Evolutionary conservation across 1,140 invertebrate species (phyloP).

Genomic region (Drosophila ambigua): DNA sequence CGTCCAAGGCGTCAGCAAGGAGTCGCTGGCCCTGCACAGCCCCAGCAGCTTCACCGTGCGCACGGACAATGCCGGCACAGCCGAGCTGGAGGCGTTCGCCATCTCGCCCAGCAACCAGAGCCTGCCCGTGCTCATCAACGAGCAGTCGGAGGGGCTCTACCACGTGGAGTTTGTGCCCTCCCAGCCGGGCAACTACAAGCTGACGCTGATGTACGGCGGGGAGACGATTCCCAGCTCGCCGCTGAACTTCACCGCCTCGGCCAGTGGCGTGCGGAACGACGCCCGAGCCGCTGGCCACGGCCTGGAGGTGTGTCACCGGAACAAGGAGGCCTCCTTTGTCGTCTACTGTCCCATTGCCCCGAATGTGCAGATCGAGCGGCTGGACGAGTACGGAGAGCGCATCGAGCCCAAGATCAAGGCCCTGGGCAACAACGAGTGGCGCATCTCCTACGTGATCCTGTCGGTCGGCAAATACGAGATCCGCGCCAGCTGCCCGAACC

Average conservation of each 20-base stretch:
- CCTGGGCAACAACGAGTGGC: slow-evolving; percentile 85
- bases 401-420: slow-evolving; percentile 83
- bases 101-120: slow-evolving; percentile 95
- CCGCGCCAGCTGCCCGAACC: slow-evolving; percentile 85
- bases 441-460: slow-evolving; percentile 86
- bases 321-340: slow-evolving; percentile 89
- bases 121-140: slow-evolving; percentile 91
- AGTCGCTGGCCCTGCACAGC: slow-evolving; percentile 93
- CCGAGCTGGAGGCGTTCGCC: slow-evolving; percentile 94
- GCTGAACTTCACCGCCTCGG: slow-evolving; percentile 85
- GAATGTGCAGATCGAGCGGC: slow-evolving; percentile 85
- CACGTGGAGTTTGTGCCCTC: slow-evolving; percentile 94
- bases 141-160: slow-evolving; percentile 89
- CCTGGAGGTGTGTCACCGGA: slow-evolving; percentile 88
- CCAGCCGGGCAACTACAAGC: slow-evolving; percentile 94
- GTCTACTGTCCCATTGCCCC: slow-evolving; percentile 86
- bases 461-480: slow-evolving; percentile 86
- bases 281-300: slow-evolving; percentile 87
- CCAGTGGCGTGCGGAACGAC: slow-evolving; percentile 82
- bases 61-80: slow-evolving; percentile 93
- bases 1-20: slow-evolving; percentile 89
- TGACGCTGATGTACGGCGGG: slow-evolving; percentile 94
- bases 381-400: slow-evolving; percentile 79
- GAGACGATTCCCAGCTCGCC: slow-evolving; percentile 87
- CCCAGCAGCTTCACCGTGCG: slow-evolving; percentile 95